Evolutionary conservation across 2,888 invertebrate genomes (phyloP), one percentile per base, ranked within the genome.

Genomic region (Orthosia gracilis): DNA sequence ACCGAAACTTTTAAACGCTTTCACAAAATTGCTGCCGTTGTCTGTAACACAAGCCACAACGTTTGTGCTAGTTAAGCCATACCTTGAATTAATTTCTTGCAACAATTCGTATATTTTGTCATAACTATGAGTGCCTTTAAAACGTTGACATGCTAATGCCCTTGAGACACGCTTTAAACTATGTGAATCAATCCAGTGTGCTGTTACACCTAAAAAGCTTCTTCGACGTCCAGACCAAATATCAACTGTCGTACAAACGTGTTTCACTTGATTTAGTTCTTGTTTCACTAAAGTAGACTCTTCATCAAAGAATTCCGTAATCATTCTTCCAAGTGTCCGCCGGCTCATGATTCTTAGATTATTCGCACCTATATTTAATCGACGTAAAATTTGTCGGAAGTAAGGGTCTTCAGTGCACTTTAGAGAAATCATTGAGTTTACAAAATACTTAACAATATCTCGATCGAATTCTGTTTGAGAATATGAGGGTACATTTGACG

Each of bases 181-280:
- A 55, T 73, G n/a, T 62, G 62, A 58, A 75, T 75, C 62, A 55
- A 82, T 73, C 81, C 81, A 82, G 66, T 82, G 81, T 5, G 67
- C 80, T 47, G 80, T 80, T n/a, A 82, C 76, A 71, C 79, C 80
- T 68, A 81, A 26, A 66, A 78, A 78, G 54, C 75, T 78, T 67
- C 76, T 69, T 50, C 68, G 62, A 69, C 68, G 62, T 69, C 68
- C 68, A 47, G 75, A 78, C 81, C 78, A 81, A 67, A 81, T 76
- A 71, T 79, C 76, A 62, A 65, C 71, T 52, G 79, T 81, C 40
- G 70, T 69, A 63, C 62, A 79, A 26, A 72, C 50, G 52, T 72
- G 58, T 61, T 67, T 72, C 26, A 68, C 70, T 70, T 66, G 58
- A 45, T 45, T 49, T 59, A 78, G 61, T 62, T 79, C 67, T 65